Base-by-base conservation (phyloP, 2,797 vertebrate genomes). In the Botia almorhae region DNA sequence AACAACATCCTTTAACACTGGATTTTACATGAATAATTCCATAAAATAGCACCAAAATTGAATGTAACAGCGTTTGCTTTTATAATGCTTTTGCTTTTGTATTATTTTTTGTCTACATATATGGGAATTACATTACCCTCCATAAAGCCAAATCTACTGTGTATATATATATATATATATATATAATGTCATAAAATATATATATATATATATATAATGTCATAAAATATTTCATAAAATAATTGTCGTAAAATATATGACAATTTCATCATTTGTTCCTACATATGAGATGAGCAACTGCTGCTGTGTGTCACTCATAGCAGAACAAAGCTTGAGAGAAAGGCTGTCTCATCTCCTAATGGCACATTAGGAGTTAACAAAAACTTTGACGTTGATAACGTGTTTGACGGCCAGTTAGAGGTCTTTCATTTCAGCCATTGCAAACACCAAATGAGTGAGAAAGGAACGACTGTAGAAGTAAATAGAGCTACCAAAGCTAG, bases 381-480 rank as follows among this genome's bases (percentile, higher is more conserved):
- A n/a, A n/a, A n/a, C n/a, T n/a, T n/a, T n/a, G n/a, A n/a, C n/a
- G n/a, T n/a, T n/a, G n/a, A 58, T 64, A 72, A 71, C 46, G 36
- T 65, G 50, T 65, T 80, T 72, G 48, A 80, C 69, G 39, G 67
- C 50, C 70, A 48, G 60, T 65, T 65, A 65, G 29, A 65, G n/a
- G 63, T 56, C 61, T 39, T 71, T 78, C 76, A 63, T 63, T 71
- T 58, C 29, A 51, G 76, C 68, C 76, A 78, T 63, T 1, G 19
- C 68, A 78, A 78, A 78, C 76, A 78, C n/a, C 68, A 71, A 78
- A 64, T 78, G 21, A 68, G 76, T 26, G 13, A 61, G 43, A 56
- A 23, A n/a, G 68, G 55, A 70, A 33, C 33, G 26, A 80, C 69
- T 80, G 69, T 80, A 51, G 23, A 19, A 65, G 78, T 33, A 80